Percentiles rank a stretch among this genome's conserved stretches.
These are phyloP conservation scores for Lampropteryx suffumata DNA, from an alignment of 2,888 invertebrate genomes.

Conservation along the genomic window DNA sequence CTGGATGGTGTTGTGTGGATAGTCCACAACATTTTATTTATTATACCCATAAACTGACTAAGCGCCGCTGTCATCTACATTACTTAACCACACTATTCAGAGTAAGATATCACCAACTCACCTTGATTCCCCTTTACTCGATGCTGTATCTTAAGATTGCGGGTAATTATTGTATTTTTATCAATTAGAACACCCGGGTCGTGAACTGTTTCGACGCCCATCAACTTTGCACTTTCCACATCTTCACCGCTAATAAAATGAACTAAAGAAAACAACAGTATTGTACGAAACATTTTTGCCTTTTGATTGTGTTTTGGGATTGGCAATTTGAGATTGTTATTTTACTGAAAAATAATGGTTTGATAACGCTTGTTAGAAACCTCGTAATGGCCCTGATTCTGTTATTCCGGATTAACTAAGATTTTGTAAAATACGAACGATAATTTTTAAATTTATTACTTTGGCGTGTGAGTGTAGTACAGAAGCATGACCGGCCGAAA, in stretches of 20 bases:
- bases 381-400: neutral
- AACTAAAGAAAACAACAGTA: constrained; percentile 10
- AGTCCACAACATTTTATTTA: no score
- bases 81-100: no score
- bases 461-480: no score
- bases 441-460: no score
- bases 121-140: constrained; percentile 43
- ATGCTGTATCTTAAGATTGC: constrained; percentile 57
- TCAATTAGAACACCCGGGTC: constrained; percentile 51
- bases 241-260: neutral
- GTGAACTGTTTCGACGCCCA: constrained; percentile 60
- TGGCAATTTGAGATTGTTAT: neutral
- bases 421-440: no score
- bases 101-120: constrained; percentile 31
- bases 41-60: no score
- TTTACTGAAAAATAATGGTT: neutral
- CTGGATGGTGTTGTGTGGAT: no score
- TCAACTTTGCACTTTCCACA: constrained; percentile 39
- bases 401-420: no score
- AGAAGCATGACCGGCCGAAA: no score
- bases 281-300: constrained; percentile 13
- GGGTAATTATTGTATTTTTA: constrained; percentile 64
- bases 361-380: constrained; percentile 8
- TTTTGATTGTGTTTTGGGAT: constrained; percentile 1
- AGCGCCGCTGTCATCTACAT: no score